These are phyloP conservation scores for Aplysina aerophoba DNA, from an alignment of 37 sponge, comb jelly and placozoan genomes.

Conservation along the genomic window DNA sequence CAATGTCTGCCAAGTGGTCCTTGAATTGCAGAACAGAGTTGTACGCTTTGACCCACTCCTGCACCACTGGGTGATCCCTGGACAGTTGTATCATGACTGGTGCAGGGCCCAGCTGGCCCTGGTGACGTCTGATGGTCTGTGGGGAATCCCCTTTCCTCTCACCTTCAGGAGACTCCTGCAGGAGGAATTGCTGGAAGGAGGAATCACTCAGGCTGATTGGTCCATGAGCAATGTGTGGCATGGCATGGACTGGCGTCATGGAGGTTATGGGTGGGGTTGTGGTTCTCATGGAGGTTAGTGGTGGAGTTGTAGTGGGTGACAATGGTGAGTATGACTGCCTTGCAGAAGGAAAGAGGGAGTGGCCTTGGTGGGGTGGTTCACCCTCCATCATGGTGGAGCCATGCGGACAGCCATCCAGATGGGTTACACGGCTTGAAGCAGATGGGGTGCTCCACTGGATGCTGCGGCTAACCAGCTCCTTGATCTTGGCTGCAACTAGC, in stretches of 20 bases:
- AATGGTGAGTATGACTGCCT: neutral
- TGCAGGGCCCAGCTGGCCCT: conserved; percentile 19
- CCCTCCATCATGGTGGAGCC: neutral
- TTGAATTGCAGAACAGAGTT: conserved; percentile 56
- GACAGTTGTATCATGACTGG: conserved; percentile 24
- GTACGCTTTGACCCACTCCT: conserved; percentile 64
- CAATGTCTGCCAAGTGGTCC: conserved; percentile 37
- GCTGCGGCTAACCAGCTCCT: conserved; percentile 13
- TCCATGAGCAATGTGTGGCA: conserved; percentile 12
- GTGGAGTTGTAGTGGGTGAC: neutral
- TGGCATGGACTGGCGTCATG: conserved; percentile 32
- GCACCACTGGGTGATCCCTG: conserved; percentile 50
- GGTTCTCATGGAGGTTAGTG: neutral
- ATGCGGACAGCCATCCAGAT: too few species aligned
- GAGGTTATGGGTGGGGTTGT: conserved; percentile 18
- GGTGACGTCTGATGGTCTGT: conserved; percentile 11
- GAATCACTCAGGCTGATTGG: neutral
- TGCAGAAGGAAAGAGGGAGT: too few species aligned
- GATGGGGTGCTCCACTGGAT: conserved; percentile 11
- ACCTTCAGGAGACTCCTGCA: neutral
- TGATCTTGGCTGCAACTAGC: neutral
- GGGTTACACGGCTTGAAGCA: neutral
- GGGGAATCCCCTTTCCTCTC: neutral
- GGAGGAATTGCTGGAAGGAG: neutral
- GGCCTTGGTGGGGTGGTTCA: neutral